Base-by-base conservation (phyloP, 2,113 vertebrate species). In the Thunnus maccoyii region DNA sequence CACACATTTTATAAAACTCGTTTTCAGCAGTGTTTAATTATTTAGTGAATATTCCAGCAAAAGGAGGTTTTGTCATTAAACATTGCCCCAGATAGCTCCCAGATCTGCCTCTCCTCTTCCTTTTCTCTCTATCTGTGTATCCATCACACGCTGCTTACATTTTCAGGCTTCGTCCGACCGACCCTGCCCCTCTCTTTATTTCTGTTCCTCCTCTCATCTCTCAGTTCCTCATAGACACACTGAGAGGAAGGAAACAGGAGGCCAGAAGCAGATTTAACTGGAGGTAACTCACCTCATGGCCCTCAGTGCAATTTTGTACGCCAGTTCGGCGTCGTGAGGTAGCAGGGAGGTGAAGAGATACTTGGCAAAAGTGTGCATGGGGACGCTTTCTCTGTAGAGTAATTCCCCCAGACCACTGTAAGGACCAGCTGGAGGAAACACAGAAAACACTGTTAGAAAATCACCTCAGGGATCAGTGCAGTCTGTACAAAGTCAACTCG, bases 311-410 rank as follows among this genome's bases (percentile, higher is more conserved):
- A 96, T 96, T 95, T 95, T 98, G 95, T 99, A 99, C 92, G 98
- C 97, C 95, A 99, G 87, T 90, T 99, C 97, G 94, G 96, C 96
- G 96, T 99, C 97, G 60, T 99, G 97, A 99, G 97, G 97, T 98
- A 99, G 98, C 95, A 99, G 97, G 91, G 94, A 97, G 90, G 97
- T 97, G 96, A 99, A 99, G 32, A 99, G 97, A 96, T 97, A 98
- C 96, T 99, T 99, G 98, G 98, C 98, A 95, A 97, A 99, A 17
- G 98, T 99, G 96, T 99, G 98, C 98, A 99, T 99, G 91, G 98
- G 98, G 95, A 99, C 97, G 0, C 98, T 99, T 93, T 99, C 98
- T 95, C 98, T 96, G 94, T 99, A 97, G 78, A 97, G 94, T 15
- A 99, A 89, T 94, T 99, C 97, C 15, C 98, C 98, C 89, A 99